These are phyloP conservation scores for Lacerta agilis DNA, from an alignment of 2,797 vertebrate species.

Conservation along the genomic window DNA sequence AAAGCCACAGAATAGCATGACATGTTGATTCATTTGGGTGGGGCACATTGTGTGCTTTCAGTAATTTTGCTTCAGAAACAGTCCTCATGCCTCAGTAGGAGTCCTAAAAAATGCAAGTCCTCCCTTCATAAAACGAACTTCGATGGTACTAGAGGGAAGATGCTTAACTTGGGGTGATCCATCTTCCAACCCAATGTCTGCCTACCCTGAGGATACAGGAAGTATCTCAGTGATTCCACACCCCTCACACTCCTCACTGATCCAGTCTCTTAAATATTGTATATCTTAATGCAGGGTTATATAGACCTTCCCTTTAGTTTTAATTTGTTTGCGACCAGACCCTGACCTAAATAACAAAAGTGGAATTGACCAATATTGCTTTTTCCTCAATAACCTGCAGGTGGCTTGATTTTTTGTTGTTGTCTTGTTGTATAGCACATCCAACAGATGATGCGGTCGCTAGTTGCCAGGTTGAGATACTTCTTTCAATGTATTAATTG, in stretches of 20 bases:
- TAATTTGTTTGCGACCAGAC: too few relatives aligned
- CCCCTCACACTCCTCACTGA: too few relatives aligned
- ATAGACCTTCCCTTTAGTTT: too few relatives aligned
- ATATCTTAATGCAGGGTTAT: too few relatives aligned
- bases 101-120: not conserved
- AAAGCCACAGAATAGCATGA: not conserved
- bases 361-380: not conserved
- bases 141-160: not conserved
- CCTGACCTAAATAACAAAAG: not conserved
- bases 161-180: not conserved
- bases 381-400: not conserved
- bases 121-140: too few relatives aligned
- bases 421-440: not conserved
- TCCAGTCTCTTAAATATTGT: too few relatives aligned
- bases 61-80: not conserved
- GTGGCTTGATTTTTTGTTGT: not conserved
- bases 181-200: not conserved
- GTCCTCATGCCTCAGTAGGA: not conserved
- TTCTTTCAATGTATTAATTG: not conserved
- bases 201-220: not conserved
- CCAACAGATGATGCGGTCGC: not conserved
- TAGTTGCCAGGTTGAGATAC: not conserved
- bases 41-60: not conserved
- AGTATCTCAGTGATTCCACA: not conserved
- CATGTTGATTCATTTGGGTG: slow-evolving; percentile 11